phyloP scores from a whole-genome alignment of 2,888 invertebrate species.

The Lysandra bellargus region DNA sequence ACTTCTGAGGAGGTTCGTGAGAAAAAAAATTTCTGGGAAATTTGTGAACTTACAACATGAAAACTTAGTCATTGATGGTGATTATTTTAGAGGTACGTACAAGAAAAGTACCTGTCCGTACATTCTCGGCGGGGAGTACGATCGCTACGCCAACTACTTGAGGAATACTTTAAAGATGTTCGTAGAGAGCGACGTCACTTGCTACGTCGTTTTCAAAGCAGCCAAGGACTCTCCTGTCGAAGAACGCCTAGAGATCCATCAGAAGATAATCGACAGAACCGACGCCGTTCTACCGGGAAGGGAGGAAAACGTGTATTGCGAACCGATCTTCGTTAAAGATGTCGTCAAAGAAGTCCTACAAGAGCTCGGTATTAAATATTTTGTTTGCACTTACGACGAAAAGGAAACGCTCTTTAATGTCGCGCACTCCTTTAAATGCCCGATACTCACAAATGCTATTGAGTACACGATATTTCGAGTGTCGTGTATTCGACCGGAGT shows the following conservation, averaged over 20 bases:
- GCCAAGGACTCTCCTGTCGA: not conserved
- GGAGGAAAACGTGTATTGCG: constrained; percentile 39
- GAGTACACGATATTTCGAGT: not conserved
- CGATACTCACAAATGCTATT: not conserved
- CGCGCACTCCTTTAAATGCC: not conserved
- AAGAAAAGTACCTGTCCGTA: not conserved
- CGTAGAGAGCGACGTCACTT: not conserved
- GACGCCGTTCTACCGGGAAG: constrained; percentile 32
- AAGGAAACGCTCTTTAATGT: not conserved
- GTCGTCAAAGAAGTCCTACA: constrained; percentile 45
- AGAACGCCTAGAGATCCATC: constrained; percentile 5
- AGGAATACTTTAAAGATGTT: constrained; percentile 1
- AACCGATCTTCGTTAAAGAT: constrained; percentile 42
- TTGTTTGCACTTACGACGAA: not conserved
- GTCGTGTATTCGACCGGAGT: not conserved
- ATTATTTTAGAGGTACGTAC: not conserved
- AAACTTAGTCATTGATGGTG: constrained; percentile 3
- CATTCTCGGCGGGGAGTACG: constrained; percentile 20
- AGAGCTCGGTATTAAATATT: constrained; percentile 36
- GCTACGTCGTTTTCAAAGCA: constrained; percentile 18
- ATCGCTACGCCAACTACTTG: constrained; percentile 16
- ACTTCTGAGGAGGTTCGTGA: not conserved
- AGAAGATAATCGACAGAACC: constrained; percentile 7
- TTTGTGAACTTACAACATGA: not conserved
- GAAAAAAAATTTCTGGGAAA: too few relatives aligned